Conservation (phyloP, 2,888 invertebrate genomes). For the Clusia tigrina region DNA sequence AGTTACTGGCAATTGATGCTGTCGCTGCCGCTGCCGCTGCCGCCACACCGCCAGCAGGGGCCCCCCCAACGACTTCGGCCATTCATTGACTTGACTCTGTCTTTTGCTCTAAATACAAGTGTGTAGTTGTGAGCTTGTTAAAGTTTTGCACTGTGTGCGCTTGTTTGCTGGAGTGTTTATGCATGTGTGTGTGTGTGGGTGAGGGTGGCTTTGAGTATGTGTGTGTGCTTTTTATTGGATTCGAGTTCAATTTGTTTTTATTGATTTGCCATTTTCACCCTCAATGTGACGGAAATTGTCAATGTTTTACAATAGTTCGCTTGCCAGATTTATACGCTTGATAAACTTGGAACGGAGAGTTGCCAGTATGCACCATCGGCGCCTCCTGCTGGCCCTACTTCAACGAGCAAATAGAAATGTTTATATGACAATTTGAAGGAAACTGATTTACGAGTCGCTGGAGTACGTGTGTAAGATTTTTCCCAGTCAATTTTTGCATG, state of each 20-base stretch:
- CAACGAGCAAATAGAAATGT: too few relatives aligned
- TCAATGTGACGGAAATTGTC: constrained; percentile 59
- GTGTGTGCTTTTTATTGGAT: constrained; percentile 56
- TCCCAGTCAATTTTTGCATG: too few relatives aligned
- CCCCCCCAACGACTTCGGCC: too few relatives aligned
- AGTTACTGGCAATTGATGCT: constrained; percentile 9
- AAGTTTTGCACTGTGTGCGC: constrained; percentile 48
- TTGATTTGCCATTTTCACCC: constrained; percentile 60
- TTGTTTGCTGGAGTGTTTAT: background rate
- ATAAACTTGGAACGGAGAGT: background rate
- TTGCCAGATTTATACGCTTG: constrained; percentile 22
- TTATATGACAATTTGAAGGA: too few relatives aligned
- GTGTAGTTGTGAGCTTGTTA: constrained; percentile 56
- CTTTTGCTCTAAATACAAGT: too few relatives aligned
- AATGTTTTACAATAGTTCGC: constrained; percentile 57
- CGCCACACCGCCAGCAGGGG: constrained; percentile 14
- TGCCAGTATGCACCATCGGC: too few relatives aligned
- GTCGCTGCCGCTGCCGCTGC: constrained; percentile 10
- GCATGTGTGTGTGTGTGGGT: constrained; percentile 21
- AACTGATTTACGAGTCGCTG: too few relatives aligned
- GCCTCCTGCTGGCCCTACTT: too few relatives aligned
- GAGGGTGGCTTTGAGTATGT: too few relatives aligned
- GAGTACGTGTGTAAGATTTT: too few relatives aligned
- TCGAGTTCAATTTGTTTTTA: constrained; percentile 60
- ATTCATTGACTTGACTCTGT: too few relatives aligned